Conservation (phyloP, 2,888 invertebrate genomes). For the Hyles lineata region DNA sequence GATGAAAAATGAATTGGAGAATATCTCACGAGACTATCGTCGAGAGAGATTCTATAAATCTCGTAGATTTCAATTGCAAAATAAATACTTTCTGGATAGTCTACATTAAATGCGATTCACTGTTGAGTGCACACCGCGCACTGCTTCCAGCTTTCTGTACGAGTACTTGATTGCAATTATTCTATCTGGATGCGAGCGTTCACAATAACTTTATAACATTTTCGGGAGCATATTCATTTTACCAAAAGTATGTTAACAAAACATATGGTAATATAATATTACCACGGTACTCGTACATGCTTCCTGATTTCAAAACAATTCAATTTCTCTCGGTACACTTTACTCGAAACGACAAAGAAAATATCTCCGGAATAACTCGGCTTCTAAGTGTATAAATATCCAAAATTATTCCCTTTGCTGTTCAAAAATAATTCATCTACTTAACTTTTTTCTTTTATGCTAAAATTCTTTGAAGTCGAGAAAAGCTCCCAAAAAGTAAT, state of each 20-base stretch:
- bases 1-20: conserved; percentile 13
- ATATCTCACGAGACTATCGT: conserved; percentile 14
- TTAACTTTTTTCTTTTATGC: conserved; percentile 84
- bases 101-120: conserved; percentile 62
- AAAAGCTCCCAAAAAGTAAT: conserved; percentile 85
- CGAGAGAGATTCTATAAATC: conserved; percentile 60
- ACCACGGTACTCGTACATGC: background rate
- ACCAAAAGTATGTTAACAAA: background rate
- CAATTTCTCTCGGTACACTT: conserved; percentile 33
- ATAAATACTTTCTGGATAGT: conserved; percentile 65
- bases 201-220: background rate
- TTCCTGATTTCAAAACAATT: conserved; percentile 28
- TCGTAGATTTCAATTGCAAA: conserved; percentile 64
- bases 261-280: background rate
- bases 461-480: conserved; percentile 84
- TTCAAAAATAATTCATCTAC: conserved; percentile 84
- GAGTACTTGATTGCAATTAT: conserved; percentile 30
- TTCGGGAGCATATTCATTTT: background rate
- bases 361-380: conserved; percentile 57
- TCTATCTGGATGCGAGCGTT: conserved; percentile 33
- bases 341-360: conserved; percentile 46
- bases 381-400: conserved; percentile 75
- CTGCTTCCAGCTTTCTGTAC: conserved; percentile 43
- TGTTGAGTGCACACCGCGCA: conserved; percentile 46
- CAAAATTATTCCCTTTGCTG: conserved; percentile 81